These are phyloP conservation scores for Pomatorhinus ruficollis DNA, from an alignment of 2,113 vertebrate species.

Conservation along the genomic window DNA sequence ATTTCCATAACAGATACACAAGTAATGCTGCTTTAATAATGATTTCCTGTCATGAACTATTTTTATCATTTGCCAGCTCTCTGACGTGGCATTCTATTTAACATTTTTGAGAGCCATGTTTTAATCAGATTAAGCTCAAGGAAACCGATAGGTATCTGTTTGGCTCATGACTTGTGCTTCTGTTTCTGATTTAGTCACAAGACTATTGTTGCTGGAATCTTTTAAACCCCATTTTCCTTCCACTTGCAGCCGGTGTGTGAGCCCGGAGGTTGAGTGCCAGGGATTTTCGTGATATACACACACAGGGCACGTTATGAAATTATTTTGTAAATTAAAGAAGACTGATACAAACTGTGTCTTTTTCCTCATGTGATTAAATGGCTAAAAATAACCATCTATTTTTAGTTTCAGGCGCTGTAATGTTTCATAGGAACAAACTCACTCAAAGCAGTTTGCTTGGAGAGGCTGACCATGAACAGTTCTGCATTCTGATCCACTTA, in stretches of 20 bases:
- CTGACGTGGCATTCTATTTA: conserved; percentile 76
- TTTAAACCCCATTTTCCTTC: conserved; percentile 74
- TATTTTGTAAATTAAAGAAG: conserved; percentile 66
- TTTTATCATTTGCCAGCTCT: conserved; percentile 74
- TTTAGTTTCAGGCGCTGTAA: conserved; percentile 43
- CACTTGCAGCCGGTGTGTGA: conserved; percentile 68
- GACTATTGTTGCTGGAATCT: conserved; percentile 80
- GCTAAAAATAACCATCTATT: conserved; percentile 68
- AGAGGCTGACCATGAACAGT: conserved; percentile 22
- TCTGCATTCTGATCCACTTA: neutral
- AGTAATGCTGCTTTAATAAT: conserved; percentile 74
- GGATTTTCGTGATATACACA: conserved; percentile 39
- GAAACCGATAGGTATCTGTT: conserved; percentile 82
- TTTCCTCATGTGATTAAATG: conserved; percentile 43
- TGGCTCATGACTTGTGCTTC: conserved; percentile 75
- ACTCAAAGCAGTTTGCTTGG: conserved; percentile 1
- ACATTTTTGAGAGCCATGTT: conserved; percentile 74
- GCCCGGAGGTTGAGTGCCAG: conserved; percentile 49
- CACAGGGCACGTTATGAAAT: neutral
- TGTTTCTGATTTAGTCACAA: conserved; percentile 83
- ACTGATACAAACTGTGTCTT: conserved; percentile 42
- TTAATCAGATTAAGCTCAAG: conserved; percentile 84
- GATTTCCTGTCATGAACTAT: conserved; percentile 77
- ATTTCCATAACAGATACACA: conserved; percentile 77
- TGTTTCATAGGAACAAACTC: conserved; percentile 65